Evolutionary conservation across 2,113 vertebrate genomes (phyloP), one percentile per base, ranked within the genome.

Genomic region (Andinoacara biseriatus): DNA sequence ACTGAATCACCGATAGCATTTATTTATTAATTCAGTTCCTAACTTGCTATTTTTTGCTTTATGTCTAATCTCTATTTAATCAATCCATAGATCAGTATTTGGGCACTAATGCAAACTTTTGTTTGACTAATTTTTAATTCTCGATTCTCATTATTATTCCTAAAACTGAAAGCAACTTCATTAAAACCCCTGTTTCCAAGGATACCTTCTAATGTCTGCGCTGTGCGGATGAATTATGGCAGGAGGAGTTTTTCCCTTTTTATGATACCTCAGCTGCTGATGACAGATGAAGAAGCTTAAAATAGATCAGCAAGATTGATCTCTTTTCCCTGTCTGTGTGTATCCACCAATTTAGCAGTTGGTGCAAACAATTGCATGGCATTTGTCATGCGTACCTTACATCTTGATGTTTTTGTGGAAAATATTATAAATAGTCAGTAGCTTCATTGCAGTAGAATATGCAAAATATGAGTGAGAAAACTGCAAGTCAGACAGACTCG

Each of bases 201-300:
- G 15, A 60, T 33, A 52, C 18, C 20, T 75, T 43, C 14, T 49
- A 58, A 24, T 58, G 49, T 62, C 40, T 65, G 10, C 46, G 69
- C 67, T 33, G 17, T 61, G 33, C 46, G 20, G 61, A 38, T 4
- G 3, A 74, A 46, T 57, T 61, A 57, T 78, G 8, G 59, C 26
- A 74, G 52, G 18, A 33, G 29, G 43, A 59, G 15, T 35, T 69
- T 77, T 59, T 76, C 43, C 10, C 3, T 31, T 69, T 72, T 78
- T 46, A 72, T 57, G 60, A 72, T 58, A 20, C 24, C 20, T 74
- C 60, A 60, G 33, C 38, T 60, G 62, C 56, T 74, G 74, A 59
- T 78, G 57, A 81, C 57, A 63, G 67, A 76, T 80, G 75, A 82
- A 20, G 52, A 81, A 76, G 78, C 78, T 90, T 61, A 80, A 81